Evolutionary conservation across 2,888 invertebrate species (phyloP), one percentile per base, ranked within the genome.

Genomic region (Protula sp.): DNA sequence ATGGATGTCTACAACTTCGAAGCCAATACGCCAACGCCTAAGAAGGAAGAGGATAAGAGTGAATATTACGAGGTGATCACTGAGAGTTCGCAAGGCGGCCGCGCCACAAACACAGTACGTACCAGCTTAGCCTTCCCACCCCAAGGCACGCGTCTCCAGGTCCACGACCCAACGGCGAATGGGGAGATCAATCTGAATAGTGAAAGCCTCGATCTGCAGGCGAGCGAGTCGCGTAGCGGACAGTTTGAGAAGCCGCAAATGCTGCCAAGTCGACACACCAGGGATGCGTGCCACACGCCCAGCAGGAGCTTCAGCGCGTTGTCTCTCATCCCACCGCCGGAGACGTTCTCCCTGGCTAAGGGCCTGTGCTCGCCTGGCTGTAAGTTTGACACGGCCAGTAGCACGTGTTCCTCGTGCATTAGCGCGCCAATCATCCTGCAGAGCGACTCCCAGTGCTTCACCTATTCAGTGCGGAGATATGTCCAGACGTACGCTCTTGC

Each of bases 401-500:
- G 73, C 88, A 88, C 81, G 88, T 90, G 0, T 91, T 67, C 66
- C 55, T 68, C 68, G 1, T 68, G 68, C 56, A 60, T 67, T 31
- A 68, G 77, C 31, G 77, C 76, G 68, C 73, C 76, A 9, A 72
- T 76, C 55, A 72, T 79, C 30, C 73, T 77, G 58, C 73, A 76
- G 47, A 77, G 77, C 54, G 74, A 77, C 61, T 72, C 78, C 14
- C 71, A 76, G 61, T 77, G 78, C 47, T 74, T 79, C 22, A 78
- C 78, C n/a, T 77, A 75, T 58, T 77, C 77, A n/a, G 72, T 77
- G 48, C 64, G 77, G 24, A 70, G 73, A 54, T 79, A 73, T 65
- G 71, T 73, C 1, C 72, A 75, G 51, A 50, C 31, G 29, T 58
- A 47, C 47, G 59, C 55, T 29, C 27, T 31, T 14, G 55, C 27